Percentiles rank a stretch among this genome's conserved stretches.
These are phyloP conservation scores for Formicarius rufipectus DNA, from an alignment of 2,113 vertebrate genomes.

Conservation along the genomic window DNA sequence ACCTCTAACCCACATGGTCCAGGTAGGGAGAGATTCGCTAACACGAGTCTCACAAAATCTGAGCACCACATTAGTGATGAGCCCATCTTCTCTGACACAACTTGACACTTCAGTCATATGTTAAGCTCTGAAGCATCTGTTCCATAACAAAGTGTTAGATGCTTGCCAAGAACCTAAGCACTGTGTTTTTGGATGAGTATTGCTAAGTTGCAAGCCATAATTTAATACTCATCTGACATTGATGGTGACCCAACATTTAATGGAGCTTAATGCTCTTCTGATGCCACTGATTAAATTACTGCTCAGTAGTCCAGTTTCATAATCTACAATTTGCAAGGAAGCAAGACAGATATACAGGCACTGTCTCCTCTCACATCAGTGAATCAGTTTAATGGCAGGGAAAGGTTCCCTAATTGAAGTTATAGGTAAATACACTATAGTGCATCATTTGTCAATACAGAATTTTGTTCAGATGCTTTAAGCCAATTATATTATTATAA, in stretches of 20 bases:
- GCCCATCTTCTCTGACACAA: slow-evolving; percentile 15
- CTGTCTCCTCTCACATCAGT: slow-evolving; percentile 43
- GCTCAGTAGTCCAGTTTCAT: slow-evolving; percentile 56
- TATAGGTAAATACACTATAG: slow-evolving; percentile 8
- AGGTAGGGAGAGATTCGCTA: not conserved
- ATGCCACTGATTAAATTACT: slow-evolving; percentile 71
- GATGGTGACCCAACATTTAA: slow-evolving; percentile 62
- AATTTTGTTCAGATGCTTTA: not conserved
- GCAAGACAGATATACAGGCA: slow-evolving; percentile 38
- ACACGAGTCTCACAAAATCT: not conserved
- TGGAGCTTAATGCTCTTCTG: slow-evolving; percentile 65
- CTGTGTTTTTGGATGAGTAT: slow-evolving; percentile 52
- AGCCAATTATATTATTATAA: slow-evolving; percentile 13
- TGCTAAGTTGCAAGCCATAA: slow-evolving; percentile 62
- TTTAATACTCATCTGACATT: slow-evolving; percentile 68
- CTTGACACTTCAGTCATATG: slow-evolving; percentile 37
- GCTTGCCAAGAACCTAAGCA: slow-evolving; percentile 61
- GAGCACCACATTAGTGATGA: not conserved
- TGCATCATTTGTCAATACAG: not conserved
- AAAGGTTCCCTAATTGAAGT: slow-evolving; percentile 47
- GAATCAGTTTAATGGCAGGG: slow-evolving; percentile 16
- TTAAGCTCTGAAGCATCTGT: slow-evolving; percentile 52
- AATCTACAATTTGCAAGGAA: slow-evolving; percentile 41
- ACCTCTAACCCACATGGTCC: not conserved
- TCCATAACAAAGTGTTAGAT: slow-evolving; percentile 28